Percentiles rank a stretch among this genome's conserved stretches.
phyloP scores from a whole-genome alignment of 2,113 vertebrate genomes.

The Isurus oxyrinchus region DNA sequence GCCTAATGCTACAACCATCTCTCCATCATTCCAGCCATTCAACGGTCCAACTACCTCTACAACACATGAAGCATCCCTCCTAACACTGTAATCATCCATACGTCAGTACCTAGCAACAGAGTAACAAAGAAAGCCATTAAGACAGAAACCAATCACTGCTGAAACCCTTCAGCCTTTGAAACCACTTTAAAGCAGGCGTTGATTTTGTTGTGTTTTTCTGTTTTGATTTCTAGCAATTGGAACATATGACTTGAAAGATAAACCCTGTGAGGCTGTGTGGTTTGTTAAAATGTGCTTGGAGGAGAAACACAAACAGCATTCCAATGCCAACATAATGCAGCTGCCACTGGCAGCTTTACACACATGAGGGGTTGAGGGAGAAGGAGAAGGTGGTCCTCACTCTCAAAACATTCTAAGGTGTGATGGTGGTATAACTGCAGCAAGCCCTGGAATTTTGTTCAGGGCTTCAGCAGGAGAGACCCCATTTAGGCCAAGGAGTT shows the following conservation, averaged over 20 bases:
- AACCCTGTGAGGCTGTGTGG: not conserved
- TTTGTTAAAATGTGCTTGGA: not conserved
- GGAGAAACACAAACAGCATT: not conserved
- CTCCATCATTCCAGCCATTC: not conserved
- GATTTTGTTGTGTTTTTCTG: not conserved
- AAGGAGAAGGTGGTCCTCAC: not conserved
- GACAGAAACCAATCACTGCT: not conserved
- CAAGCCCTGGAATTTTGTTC: not conserved
- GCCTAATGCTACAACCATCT: not conserved
- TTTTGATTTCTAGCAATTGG: not conserved
- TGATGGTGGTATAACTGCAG: not conserved
- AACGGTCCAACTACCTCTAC: not conserved
- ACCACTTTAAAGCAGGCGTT: not conserved
- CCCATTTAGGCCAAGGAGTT: not conserved
- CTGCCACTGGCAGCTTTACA: not conserved
- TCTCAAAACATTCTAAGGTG: not conserved
- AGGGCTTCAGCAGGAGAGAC: not conserved
- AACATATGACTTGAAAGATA: not conserved
- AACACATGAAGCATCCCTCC: not conserved
- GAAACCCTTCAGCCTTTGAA: not conserved
- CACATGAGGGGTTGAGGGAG: not conserved
- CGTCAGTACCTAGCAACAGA: not conserved
- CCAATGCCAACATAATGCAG: not conserved
- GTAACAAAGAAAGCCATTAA: not conserved
- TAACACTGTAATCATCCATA: not conserved